Percentiles rank a stretch among this genome's conserved stretches.
Conservation (phyloP, 2,888 invertebrate genomes). For the Epistrophe grossulariae region DNA sequence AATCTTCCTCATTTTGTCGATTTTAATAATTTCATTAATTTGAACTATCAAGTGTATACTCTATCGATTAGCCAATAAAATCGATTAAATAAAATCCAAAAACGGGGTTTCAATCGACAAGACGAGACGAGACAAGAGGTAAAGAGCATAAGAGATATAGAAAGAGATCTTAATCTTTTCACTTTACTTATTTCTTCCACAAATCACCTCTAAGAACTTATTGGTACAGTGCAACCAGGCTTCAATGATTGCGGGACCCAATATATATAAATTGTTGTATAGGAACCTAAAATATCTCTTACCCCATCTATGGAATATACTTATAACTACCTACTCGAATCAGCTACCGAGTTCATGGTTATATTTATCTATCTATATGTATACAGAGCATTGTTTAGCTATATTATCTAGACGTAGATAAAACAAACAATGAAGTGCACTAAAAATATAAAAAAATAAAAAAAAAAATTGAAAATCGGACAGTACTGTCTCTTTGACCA, state of each 20-base stretch:
- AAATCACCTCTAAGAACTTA: constrained; percentile 70
- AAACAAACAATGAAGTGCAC: constrained; percentile 72
- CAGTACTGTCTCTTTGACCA: constrained; percentile 50
- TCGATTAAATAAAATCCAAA: constrained; percentile 20
- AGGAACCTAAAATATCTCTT: constrained; percentile 30
- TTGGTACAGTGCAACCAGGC: constrained; percentile 45
- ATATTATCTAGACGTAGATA: constrained; percentile 65
- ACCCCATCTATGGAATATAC: constrained; percentile 58
- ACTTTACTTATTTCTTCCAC: constrained; percentile 42
- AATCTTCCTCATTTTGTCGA: not conserved
- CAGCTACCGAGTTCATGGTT: constrained; percentile 73
- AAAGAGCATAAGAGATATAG: not conserved
- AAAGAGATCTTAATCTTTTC: constrained; percentile 65
- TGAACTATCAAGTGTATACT: constrained; percentile 34
- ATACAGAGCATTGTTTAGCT: constrained; percentile 1
- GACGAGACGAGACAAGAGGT: not conserved
- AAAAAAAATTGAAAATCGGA: not conserved
- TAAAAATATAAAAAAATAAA: constrained; percentile 21
- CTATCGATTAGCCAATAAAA: constrained; percentile 66
- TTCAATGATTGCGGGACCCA: constrained; percentile 36
- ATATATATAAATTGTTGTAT: constrained; percentile 37
- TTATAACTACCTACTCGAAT: not conserved
- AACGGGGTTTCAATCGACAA: not conserved
- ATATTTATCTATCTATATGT: not conserved
- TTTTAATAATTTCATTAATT: not conserved